phyloP scores from a whole-genome alignment of 2,888 invertebrate genomes.

The Pristionchus mayeri region DNA sequence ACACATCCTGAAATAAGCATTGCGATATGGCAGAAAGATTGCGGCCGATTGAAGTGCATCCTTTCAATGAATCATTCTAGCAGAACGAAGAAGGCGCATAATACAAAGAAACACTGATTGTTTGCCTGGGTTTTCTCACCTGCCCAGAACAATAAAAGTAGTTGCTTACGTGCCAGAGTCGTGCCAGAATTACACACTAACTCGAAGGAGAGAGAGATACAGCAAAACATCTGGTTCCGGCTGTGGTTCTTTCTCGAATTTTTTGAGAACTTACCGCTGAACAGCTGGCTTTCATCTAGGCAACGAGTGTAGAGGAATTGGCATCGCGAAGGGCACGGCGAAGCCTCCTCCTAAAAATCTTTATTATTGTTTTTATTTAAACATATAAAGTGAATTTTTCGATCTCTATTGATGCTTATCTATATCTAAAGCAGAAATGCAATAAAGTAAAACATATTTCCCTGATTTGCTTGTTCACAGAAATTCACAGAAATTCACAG shows the following conservation, averaged over 20 bases:
- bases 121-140: too few relatives aligned
- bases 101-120: too few relatives aligned
- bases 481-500: background rate
- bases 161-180: too few relatives aligned
- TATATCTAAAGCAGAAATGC: too few relatives aligned
- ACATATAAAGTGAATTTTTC: background rate
- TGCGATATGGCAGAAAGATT: too few relatives aligned
- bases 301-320: slow-evolving; percentile 38
- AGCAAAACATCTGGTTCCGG: background rate
- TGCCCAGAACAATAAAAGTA: too few relatives aligned
- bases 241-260: slow-evolving; percentile 8
- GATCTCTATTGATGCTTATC: background rate
- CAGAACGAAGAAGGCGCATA: too few relatives aligned
- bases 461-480: background rate
- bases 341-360: background rate
- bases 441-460: too few relatives aligned
- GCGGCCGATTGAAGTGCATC: too few relatives aligned
- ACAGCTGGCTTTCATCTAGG: slow-evolving; percentile 34
- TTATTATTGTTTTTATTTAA: background rate
- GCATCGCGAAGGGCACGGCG: slow-evolving; percentile 34
- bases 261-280: slow-evolving; percentile 35
- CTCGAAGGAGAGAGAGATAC: background rate
- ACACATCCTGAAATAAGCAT: slow-evolving; percentile 22
- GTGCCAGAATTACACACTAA: too few relatives aligned
- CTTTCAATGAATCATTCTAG: too few relatives aligned